These are phyloP conservation scores for Sarcophaga bullata DNA, from an alignment of 1,140 invertebrate species.

Conservation along the genomic window DNA sequence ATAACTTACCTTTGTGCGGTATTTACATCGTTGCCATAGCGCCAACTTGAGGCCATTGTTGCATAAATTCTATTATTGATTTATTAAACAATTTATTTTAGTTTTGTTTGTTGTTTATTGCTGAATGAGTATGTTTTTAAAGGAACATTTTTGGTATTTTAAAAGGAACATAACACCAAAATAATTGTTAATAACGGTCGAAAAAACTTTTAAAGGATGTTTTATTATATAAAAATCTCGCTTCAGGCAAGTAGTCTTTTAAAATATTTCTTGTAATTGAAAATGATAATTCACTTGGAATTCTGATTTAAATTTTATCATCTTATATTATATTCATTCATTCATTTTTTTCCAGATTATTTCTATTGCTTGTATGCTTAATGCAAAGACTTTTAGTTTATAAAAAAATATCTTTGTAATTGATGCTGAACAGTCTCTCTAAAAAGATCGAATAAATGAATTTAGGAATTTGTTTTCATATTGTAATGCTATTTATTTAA, in stretches of 20 bases:
- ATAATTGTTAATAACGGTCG: not conserved
- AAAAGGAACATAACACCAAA: conserved; percentile 28
- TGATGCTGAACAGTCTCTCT: too few relatives aligned
- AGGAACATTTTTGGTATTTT: conserved; percentile 13
- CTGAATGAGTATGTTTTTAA: not conserved
- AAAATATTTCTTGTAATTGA: not conserved
- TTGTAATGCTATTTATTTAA: too few relatives aligned
- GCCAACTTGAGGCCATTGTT: conserved; percentile 57
- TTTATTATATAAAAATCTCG: not conserved
- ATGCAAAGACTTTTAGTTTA: too few relatives aligned
- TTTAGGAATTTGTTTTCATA: too few relatives aligned
- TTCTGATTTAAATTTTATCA: too few relatives aligned
- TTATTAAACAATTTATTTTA: conserved; percentile 50
- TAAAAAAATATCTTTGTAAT: too few relatives aligned
- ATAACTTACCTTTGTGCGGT: conserved; percentile 56
- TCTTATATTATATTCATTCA: too few relatives aligned
- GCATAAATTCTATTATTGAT: conserved; percentile 50
- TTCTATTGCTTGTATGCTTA: too few relatives aligned
- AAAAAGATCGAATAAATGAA: too few relatives aligned
- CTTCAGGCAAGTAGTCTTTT: not conserved
- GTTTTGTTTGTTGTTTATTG: not conserved
- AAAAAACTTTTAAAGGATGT: not conserved
- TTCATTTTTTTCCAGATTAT: too few relatives aligned
- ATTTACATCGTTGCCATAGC: conserved; percentile 61
- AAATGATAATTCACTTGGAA: not conserved